Conservation (phyloP, 1,140 invertebrate genomes). For the Olivierus martensii region DNA sequence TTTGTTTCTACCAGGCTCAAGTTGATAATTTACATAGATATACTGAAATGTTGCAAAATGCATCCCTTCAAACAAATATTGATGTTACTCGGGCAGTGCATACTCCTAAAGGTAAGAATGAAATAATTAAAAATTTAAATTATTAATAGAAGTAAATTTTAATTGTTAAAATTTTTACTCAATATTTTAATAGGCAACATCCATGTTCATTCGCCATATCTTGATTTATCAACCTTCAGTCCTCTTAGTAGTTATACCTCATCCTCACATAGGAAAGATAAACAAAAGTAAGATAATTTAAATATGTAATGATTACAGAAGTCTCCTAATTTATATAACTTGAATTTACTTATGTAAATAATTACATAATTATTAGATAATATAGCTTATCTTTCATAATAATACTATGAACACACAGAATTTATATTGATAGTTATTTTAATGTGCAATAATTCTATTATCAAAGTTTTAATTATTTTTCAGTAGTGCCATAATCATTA, state of each 20-base stretch:
- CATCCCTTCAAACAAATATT: constrained; percentile 51
- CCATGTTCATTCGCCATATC: constrained; percentile 60
- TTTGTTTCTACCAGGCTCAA: constrained; percentile 30
- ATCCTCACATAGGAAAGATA: constrained; percentile 8
- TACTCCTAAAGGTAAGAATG: constrained; percentile 42
- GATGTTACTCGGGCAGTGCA: constrained; percentile 65
- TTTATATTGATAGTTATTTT: too few species aligned
- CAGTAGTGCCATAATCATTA: too few species aligned
- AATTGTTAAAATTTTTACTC: neutral
- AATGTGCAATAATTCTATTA: too few species aligned
- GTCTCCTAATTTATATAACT: too few species aligned
- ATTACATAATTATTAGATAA: too few species aligned
- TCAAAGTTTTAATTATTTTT: too few species aligned
- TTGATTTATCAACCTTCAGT: constrained; percentile 63
- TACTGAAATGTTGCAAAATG: constrained; percentile 51
- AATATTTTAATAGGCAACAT: constrained; percentile 44
- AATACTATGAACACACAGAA: too few species aligned
- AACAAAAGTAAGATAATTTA: constrained; percentile 1
- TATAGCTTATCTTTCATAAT: too few species aligned
- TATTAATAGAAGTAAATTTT: too few species aligned
- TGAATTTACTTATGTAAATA: too few species aligned
- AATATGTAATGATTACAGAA: too few species aligned
- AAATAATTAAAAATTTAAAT: too few species aligned
- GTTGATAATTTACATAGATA: constrained; percentile 57
- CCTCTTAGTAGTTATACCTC: constrained; percentile 36